Conservation (phyloP, 2,888 invertebrate species). For the Eueremaeus valkanovi region DNA sequence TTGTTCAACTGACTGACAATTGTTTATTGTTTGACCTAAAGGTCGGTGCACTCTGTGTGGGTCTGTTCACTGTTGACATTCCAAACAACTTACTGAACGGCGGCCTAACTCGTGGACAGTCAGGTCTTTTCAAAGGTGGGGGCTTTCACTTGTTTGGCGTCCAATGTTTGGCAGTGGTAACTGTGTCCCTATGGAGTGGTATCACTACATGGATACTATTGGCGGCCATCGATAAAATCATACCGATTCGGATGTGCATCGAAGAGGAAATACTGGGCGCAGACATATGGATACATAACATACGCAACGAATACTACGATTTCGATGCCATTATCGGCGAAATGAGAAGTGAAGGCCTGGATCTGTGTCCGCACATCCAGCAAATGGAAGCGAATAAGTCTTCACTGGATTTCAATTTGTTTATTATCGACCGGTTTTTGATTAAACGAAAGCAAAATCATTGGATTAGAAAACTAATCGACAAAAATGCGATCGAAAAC, state of each 20-base stretch:
- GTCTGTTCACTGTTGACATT: slow-evolving; percentile 81
- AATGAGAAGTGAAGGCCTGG: slow-evolving; percentile 31
- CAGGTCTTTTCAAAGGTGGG: slow-evolving; percentile 62
- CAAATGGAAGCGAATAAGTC: background rate
- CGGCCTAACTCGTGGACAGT: slow-evolving; percentile 50
- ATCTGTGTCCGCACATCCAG: slow-evolving; percentile 1
- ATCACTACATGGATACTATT: slow-evolving; percentile 58
- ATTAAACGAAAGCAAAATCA: slow-evolving; percentile 10
- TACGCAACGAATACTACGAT: slow-evolving; percentile 51
- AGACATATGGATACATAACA: slow-evolving; percentile 78
- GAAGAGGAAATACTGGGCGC: slow-evolving; percentile 83
- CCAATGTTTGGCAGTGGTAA: slow-evolving; percentile 68
- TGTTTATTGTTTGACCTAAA: background rate
- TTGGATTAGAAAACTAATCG: slow-evolving; percentile 21
- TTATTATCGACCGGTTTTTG: slow-evolving; percentile 33
- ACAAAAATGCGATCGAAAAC: background rate
- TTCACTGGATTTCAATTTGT: slow-evolving; percentile 21
- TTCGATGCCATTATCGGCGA: slow-evolving; percentile 34
- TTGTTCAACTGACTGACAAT: too few species aligned
- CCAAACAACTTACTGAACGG: slow-evolving; percentile 43
- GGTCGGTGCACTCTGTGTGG: slow-evolving; percentile 67
- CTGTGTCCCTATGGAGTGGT: slow-evolving; percentile 70
- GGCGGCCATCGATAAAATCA: slow-evolving; percentile 64
- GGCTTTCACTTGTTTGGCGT: slow-evolving; percentile 82
- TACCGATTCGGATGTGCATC: slow-evolving; percentile 78